Evolutionary conservation across 2,797 vertebrate genomes (phyloP).

Genomic region (Pseudochirops corinnae): DNA sequence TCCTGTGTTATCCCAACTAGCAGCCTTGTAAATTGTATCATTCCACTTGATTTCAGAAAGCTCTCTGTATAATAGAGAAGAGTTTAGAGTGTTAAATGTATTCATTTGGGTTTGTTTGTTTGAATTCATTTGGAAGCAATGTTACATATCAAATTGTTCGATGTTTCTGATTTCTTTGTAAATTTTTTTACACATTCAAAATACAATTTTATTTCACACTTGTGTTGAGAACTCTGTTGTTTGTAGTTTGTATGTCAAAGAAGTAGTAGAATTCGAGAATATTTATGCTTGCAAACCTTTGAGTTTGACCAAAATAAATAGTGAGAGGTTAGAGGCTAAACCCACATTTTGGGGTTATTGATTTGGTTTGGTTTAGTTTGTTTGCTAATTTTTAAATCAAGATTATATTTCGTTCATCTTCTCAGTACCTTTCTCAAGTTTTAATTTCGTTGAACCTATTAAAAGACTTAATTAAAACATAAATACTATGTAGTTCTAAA

Average conservation of each 20-base stretch:
- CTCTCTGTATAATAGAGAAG: background rate
- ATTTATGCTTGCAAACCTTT: slow-evolving; percentile 31
- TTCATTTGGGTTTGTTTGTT: background rate
- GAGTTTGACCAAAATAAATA: slow-evolving; percentile 6
- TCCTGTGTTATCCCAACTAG: background rate
- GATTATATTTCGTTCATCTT: background rate
- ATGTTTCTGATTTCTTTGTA: background rate
- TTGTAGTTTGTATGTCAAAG: background rate
- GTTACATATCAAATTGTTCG: background rate
- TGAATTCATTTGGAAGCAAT: background rate
- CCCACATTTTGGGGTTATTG: background rate
- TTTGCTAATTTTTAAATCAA: slow-evolving; percentile 23
- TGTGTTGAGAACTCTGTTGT: background rate
- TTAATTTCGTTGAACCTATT: slow-evolving; percentile 37
- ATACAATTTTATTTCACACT: background rate
- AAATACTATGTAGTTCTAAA: slow-evolving; percentile 3
- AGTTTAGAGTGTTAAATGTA: slow-evolving; percentile 31
- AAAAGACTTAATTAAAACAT: slow-evolving; percentile 18
- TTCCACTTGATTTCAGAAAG: slow-evolving; percentile 24
- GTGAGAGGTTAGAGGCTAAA: slow-evolving; percentile 33
- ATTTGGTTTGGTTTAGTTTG: background rate
- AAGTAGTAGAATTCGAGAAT: background rate
- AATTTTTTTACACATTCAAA: background rate
- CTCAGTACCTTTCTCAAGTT: slow-evolving; percentile 35
- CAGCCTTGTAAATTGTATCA: slow-evolving; percentile 32